phyloP scores from a whole-genome alignment of 2,888 invertebrate species.

The Rhyacophila evoluta region DNA sequence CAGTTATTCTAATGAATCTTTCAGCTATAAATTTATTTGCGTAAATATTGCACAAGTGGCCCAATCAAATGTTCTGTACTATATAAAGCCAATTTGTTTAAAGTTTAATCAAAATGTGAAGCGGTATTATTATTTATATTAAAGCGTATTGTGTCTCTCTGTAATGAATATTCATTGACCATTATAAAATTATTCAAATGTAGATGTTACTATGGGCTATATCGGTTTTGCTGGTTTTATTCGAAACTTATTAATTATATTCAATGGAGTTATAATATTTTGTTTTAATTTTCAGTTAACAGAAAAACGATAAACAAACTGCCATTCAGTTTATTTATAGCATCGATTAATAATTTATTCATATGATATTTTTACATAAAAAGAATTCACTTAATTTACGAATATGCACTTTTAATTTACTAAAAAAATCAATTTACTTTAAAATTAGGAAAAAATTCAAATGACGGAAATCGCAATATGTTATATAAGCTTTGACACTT shows the following conservation, averaged over 20 bases:
- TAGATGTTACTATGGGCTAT: not conserved
- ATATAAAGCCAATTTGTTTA: not conserved
- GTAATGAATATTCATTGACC: not conserved
- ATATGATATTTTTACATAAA: too few species aligned
- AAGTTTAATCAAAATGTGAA: not conserved
- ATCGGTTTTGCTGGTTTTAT: not conserved
- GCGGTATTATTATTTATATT: not conserved
- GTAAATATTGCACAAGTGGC: not conserved
- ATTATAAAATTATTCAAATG: not conserved
- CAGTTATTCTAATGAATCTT: not conserved
- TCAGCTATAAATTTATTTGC: not conserved
- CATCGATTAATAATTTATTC: too few species aligned
- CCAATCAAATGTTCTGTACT: not conserved
- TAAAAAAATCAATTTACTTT: too few species aligned
- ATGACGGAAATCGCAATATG: too few species aligned
- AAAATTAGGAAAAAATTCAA: too few species aligned
- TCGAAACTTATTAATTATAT: not conserved
- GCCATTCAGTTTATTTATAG: too few species aligned
- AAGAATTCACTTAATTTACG: too few species aligned
- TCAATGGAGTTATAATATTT: not conserved
- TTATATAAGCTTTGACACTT: too few species aligned
- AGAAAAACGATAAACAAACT: too few species aligned
- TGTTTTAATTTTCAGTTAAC: too few species aligned
- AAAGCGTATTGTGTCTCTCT: not conserved
- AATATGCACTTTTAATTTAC: too few species aligned